Evolutionary conservation across 2,797 vertebrate species (phyloP), one percentile per base, ranked within the genome.

Genomic region (Clarias platycephalus): DNA sequence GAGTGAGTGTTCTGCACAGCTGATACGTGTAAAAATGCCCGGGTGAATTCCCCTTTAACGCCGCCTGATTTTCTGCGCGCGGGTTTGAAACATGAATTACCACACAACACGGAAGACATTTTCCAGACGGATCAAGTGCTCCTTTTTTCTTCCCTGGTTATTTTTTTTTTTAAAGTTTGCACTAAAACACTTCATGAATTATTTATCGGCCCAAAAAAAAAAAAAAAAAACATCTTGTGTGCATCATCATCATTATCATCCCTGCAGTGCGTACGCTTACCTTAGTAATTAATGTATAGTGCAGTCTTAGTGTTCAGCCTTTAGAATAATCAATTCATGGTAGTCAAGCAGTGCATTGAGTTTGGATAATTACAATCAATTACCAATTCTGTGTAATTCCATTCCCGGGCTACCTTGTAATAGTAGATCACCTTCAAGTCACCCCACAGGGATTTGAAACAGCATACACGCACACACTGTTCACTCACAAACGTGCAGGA

Each of bases 1-100:
- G 89, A 93, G 93, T 92, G 92, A 93, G 91, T 93, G 92, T 93
- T 94, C 91, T 93, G 90, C 91, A 92, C 93, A 93, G 93, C 93
- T 93, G 93, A 95, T 93, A 93, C 91, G 91, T 90, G 90, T 92
- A 91, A 93, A 93, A 93, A 93, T 91, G 90, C 90, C 90, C 91
- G 34, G 86, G 90, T 92, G 91, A 90, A 92, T 93, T 94, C 93
- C 92, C 91, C 90, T 93, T 93, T 94, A 92, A 93, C 92, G 93
- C 88, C 85, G 91, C 90, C 86, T 89, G 88, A 85, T 90, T 88
- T 92, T 91, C 88, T 88, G 85, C 86, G 81, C 89, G 89, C 91
- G 88, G 92, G 93, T 92, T 91, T 37, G 91, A 91, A 91, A 91
- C 90, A 84, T 87, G 80, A 86, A 88, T 83, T 85, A 88, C 81